A percentile compares a stretch with the other conserved stretches of the same genome.
phyloP scores from a whole-genome alignment of 2,888 invertebrate species.

The Chrysina gloriosa region DNA sequence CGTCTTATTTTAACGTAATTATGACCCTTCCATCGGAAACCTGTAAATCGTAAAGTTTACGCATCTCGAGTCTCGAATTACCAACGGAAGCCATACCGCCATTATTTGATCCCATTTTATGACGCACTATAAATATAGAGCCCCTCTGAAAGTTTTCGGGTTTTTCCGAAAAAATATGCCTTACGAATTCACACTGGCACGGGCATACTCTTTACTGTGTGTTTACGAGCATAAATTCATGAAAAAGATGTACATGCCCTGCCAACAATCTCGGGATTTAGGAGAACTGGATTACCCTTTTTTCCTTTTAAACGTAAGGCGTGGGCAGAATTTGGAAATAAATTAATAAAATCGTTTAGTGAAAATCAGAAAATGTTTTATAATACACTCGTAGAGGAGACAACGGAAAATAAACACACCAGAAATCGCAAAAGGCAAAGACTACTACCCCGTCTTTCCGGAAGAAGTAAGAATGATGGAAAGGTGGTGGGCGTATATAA shows the following conservation, averaged over 20 bases:
- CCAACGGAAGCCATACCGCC: slow-evolving; percentile 47
- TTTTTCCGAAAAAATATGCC: slow-evolving; percentile 23
- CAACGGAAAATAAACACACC: background rate
- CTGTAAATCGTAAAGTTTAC: slow-evolving; percentile 47
- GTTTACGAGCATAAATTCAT: slow-evolving; percentile 18
- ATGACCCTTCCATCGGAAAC: slow-evolving; percentile 44
- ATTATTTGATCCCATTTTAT: slow-evolving; percentile 43
- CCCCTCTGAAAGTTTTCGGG: slow-evolving; percentile 8
- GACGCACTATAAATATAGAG: slow-evolving; percentile 44
- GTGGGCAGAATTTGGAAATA: no score
- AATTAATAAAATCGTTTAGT: no score
- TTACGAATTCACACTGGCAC: background rate
- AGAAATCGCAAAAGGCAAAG: background rate
- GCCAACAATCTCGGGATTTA: slow-evolving; percentile 1
- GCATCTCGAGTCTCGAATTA: slow-evolving; percentile 47
- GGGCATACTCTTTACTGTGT: slow-evolving; percentile 19
- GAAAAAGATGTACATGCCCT: slow-evolving; percentile 3
- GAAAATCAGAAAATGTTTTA: no score
- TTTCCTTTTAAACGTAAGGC: no score
- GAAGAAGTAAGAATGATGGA: background rate
- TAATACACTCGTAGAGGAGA: no score
- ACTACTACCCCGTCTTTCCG: background rate
- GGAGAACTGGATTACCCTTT: background rate
- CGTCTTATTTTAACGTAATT: slow-evolving; percentile 38
- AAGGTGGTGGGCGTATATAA: background rate